These are phyloP conservation scores for Epistrophe eligans DNA, from an alignment of 2,888 invertebrate genomes.

Conservation along the genomic window DNA sequence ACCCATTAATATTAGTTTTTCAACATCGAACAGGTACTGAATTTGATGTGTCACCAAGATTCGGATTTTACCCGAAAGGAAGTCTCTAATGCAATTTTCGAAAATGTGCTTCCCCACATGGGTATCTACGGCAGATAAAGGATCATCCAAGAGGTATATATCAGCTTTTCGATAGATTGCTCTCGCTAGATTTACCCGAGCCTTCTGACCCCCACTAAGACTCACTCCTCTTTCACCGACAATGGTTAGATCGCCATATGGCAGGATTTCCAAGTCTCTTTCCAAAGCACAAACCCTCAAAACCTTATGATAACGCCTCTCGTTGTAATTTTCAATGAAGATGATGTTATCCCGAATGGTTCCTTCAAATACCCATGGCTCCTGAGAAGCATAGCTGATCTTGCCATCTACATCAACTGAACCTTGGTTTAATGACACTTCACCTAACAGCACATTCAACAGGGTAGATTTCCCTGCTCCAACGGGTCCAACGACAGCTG, in stretches of 20 bases:
- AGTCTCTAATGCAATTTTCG: conserved; percentile 88
- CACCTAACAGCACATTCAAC: conserved; percentile 89
- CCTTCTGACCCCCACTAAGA: conserved; percentile 90
- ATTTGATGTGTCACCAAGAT: conserved; percentile 90
- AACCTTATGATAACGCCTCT: conserved; percentile 84
- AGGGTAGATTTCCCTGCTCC: conserved; percentile 91
- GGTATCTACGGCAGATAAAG: conserved; percentile 91
- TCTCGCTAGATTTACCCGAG: conserved; percentile 90
- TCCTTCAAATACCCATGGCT: conserved; percentile 92
- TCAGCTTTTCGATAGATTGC: conserved; percentile 91
- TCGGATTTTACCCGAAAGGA: conserved; percentile 87
- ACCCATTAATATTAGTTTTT: conserved; percentile 85
- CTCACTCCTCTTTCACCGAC: conserved; percentile 89
- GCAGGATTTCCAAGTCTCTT: conserved; percentile 87
- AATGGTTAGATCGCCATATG: conserved; percentile 84
- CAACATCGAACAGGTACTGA: conserved; percentile 86
- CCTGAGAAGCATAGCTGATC: conserved; percentile 91
- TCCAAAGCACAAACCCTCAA: conserved; percentile 87
- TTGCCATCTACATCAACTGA: conserved; percentile 86
- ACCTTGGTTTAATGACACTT: conserved; percentile 87
- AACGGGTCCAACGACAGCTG: conserved; percentile 89
- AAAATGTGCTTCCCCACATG: conserved; percentile 91
- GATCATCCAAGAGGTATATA: conserved; percentile 91
- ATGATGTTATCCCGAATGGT: conserved; percentile 96
- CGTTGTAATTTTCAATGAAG: conserved; percentile 91